These are phyloP conservation scores for Gobius niger DNA, from an alignment of 2,113 vertebrate species.

Conservation along the genomic window DNA sequence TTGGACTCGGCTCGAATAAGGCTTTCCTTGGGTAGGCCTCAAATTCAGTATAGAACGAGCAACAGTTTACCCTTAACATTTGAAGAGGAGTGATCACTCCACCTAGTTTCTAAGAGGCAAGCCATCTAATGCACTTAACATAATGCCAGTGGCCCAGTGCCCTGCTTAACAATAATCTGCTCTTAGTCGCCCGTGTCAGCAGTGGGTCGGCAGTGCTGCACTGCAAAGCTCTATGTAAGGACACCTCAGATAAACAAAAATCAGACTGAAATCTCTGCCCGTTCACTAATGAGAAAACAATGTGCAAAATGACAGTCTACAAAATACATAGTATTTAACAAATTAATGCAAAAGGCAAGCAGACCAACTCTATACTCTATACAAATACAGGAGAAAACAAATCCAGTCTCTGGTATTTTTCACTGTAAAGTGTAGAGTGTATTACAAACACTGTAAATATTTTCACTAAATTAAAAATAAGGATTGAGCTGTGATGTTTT, in stretches of 20 bases:
- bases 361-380: too few relatives aligned
- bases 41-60: not conserved
- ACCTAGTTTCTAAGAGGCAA: constrained; percentile 28
- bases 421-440: too few relatives aligned
- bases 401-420: too few relatives aligned
- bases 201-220: constrained; percentile 19
- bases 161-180: constrained; percentile 63
- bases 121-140: constrained; percentile 32
- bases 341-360: too few relatives aligned
- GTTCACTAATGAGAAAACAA: not conserved
- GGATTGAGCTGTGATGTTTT: too few relatives aligned
- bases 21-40: constrained; percentile 30
- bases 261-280: not conserved
- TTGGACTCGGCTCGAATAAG: constrained; percentile 32
- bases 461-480: too few relatives aligned
- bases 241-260: not conserved
- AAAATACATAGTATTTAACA: not conserved
- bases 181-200: constrained; percentile 31
- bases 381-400: too few relatives aligned
- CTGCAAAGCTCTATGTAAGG: not conserved
- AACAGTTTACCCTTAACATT: not conserved
- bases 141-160: constrained; percentile 53
- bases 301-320: not conserved
- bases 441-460: too few relatives aligned
- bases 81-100: constrained; percentile 40